These are phyloP conservation scores for Tholera decimalis DNA, from an alignment of 2,888 invertebrate genomes.

Conservation along the genomic window DNA sequence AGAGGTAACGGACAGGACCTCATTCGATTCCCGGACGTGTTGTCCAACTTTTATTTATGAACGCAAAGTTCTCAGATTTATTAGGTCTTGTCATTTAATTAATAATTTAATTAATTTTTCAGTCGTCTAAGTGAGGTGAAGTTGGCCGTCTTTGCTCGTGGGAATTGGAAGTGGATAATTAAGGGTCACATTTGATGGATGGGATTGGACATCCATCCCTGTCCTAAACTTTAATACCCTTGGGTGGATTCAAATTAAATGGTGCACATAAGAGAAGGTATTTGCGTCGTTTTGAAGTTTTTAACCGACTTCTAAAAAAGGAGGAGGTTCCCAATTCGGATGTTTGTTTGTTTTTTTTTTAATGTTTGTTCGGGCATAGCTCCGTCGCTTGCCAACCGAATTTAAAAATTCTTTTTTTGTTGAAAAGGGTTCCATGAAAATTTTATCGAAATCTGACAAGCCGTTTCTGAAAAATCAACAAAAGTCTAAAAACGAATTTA, in stretches of 20 bases:
- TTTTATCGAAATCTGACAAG: no score
- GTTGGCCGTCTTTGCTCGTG: slow-evolving; percentile 24
- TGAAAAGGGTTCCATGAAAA: no score
- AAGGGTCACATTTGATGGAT: slow-evolving; percentile 52
- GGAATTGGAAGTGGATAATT: slow-evolving; percentile 36
- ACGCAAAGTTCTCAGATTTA: slow-evolving; percentile 55
- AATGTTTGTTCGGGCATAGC: no score
- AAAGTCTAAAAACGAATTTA: no score
- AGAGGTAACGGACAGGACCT: slow-evolving; percentile 64
- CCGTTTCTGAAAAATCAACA: no score
- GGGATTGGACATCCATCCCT: slow-evolving; percentile 37
- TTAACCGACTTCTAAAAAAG: no score
- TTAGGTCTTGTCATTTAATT: slow-evolving; percentile 55
- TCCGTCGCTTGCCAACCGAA: no score
- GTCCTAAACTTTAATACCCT: slow-evolving; percentile 24
- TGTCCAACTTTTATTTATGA: slow-evolving; percentile 64
- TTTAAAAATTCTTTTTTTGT: no score
- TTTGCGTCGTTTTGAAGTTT: no score
- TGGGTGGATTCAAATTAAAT: slow-evolving; percentile 8
- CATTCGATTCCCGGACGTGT: slow-evolving; percentile 65
- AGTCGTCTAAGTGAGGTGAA: slow-evolving; percentile 29
- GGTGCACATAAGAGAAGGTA: neutral
- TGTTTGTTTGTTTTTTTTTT: no score
- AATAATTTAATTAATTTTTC: slow-evolving; percentile 50
- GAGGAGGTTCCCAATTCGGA: no score